Evolutionary conservation across 2,797 vertebrate genomes (phyloP).

Genomic region (Onychomys leucogaster): DNA sequence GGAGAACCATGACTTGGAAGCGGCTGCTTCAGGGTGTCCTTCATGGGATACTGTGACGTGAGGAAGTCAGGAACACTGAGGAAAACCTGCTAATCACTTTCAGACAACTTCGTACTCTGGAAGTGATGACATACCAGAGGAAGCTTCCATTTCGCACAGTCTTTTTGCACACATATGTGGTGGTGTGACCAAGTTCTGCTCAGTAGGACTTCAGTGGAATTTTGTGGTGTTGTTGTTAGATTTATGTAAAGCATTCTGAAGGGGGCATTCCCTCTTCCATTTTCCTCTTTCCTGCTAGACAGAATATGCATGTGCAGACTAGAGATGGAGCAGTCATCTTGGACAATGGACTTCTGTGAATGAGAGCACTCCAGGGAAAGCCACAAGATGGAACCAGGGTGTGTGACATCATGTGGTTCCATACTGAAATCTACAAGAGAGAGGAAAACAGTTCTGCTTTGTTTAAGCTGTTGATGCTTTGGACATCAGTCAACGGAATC

Average conservation of each 20-base stretch:
- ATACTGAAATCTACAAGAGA: background rate
- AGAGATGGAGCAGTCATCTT: background rate
- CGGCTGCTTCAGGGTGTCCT: background rate
- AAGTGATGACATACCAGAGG: background rate
- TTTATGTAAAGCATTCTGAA: background rate
- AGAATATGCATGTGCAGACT: background rate
- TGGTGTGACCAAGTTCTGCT: background rate
- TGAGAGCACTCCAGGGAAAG: background rate
- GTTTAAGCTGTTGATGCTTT: background rate
- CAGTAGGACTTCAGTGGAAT: background rate
- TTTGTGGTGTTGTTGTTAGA: background rate
- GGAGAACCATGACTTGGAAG: background rate
- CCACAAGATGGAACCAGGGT: background rate
- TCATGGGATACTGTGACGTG: accelerated
- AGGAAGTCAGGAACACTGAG: background rate
- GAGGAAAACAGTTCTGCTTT: background rate
- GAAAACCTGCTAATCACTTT: background rate
- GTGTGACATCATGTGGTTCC: background rate
- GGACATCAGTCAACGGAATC: background rate
- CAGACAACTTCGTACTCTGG: too few species aligned
- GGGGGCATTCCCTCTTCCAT: background rate
- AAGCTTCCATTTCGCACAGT: background rate
- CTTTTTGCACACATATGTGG: background rate
- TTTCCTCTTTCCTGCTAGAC: background rate
- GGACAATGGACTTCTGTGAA: background rate